Evolutionary conservation across 2,797 vertebrate genomes (phyloP).

Genomic region (Squalus acanthias): DNA sequence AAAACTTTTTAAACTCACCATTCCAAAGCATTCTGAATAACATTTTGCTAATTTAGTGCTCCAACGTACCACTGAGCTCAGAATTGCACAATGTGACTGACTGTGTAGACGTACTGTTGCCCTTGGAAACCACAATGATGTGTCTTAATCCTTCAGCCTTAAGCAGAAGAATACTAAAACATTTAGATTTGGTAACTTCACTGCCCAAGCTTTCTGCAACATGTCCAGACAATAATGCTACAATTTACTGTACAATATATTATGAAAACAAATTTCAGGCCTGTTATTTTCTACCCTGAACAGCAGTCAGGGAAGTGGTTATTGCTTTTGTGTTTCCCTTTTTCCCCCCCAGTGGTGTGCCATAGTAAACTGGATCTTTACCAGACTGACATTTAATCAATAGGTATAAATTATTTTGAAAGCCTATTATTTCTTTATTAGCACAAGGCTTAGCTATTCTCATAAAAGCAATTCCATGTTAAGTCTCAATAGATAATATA

Average conservation of each 20-base stretch:
- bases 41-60: not conserved
- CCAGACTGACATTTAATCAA: conserved; percentile 28
- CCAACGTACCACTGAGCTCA: not conserved
- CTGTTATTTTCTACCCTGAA: not conserved
- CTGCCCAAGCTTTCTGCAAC: not conserved
- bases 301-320: not conserved
- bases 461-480: conserved; percentile 1
- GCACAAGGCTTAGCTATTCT: not conserved
- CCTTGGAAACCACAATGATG: conserved; percentile 11
- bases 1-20: not conserved
- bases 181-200: not conserved
- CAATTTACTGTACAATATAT: conserved; percentile 1
- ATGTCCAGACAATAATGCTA: not conserved
- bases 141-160: conserved; percentile 36
- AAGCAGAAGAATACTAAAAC: conserved; percentile 18
- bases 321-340: not conserved
- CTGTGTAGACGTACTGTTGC: not conserved
- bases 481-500: not conserved
- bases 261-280: not conserved
- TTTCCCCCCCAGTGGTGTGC: not conserved
- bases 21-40: not conserved
- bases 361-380: not conserved
- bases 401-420: conserved; percentile 14
- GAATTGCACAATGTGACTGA: conserved; percentile 21
- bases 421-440: conserved; percentile 5